Percentiles rank a stretch among this genome's conserved stretches.
Conservation (phyloP, 2,797 vertebrate species). For the Hypotaenidia philippensis region DNA sequence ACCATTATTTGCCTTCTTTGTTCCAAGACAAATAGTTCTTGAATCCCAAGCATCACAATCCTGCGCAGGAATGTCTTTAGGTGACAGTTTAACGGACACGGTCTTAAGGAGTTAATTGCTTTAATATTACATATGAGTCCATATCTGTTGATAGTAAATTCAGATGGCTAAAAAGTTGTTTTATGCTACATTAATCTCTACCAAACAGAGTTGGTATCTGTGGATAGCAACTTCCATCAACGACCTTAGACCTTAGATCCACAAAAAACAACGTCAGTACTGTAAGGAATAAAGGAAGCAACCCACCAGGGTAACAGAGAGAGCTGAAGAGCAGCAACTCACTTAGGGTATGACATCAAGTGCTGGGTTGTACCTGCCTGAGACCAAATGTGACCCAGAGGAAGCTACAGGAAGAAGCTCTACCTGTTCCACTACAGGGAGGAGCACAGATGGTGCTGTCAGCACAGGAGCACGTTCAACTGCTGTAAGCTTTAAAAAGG, state of each 20-base stretch:
- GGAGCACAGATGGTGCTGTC: background rate
- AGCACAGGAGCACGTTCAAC: background rate
- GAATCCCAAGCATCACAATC: background rate
- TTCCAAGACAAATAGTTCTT: background rate
- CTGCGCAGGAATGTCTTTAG: background rate
- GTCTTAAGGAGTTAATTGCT: background rate
- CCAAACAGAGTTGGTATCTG: background rate
- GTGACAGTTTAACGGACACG: background rate
- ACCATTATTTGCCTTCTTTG: background rate
- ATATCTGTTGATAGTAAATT: background rate
- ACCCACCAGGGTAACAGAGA: background rate
- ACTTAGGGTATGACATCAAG: background rate
- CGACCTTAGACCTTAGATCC: no score
- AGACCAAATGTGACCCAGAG: background rate
- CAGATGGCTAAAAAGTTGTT: background rate
- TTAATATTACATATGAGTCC: background rate
- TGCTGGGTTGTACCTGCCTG: fast-evolving
- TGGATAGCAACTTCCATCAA: background rate
- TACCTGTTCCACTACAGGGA: background rate
- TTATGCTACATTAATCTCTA: background rate
- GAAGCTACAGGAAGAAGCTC: background rate
- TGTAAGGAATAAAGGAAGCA: background rate
- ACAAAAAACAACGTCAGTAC: background rate
- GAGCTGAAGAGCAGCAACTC: background rate
- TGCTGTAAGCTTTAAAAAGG: background rate